These are phyloP conservation scores for Atractosteus spatula DNA, from an alignment of 2,113 vertebrate species.

Conservation along the genomic window DNA sequence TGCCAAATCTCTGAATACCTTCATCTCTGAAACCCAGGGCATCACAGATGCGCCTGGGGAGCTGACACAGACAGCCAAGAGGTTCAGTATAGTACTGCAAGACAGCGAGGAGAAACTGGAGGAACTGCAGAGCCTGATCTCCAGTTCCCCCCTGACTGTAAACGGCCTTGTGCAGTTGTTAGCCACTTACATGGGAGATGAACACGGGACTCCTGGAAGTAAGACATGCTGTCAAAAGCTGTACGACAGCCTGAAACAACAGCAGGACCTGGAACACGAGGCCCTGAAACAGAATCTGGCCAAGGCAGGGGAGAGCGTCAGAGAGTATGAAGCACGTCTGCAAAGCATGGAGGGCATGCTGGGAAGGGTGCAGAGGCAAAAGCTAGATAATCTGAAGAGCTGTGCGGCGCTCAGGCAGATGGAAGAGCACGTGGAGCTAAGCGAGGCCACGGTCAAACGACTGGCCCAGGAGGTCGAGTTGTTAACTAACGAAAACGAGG, in stretches of 20 bases:
- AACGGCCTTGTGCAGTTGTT: constrained; percentile 52
- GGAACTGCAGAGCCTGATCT: constrained; percentile 58
- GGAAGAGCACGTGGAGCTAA: constrained; percentile 48
- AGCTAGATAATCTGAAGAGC: constrained; percentile 41
- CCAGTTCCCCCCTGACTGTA: constrained; percentile 51
- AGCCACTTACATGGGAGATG: constrained; percentile 43
- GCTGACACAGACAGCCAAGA: constrained; percentile 31
- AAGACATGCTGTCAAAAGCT: constrained; percentile 48
- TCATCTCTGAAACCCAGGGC: constrained; percentile 37
- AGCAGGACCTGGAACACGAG: constrained; percentile 65
- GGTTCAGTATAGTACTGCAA: constrained; percentile 47
- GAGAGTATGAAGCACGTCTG: constrained; percentile 61
- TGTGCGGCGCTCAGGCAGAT: constrained; percentile 42
- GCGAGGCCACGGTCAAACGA: constrained; percentile 41
- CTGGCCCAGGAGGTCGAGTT: constrained; percentile 63
- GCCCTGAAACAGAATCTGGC: constrained; percentile 54
- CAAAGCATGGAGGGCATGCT: constrained; percentile 64
- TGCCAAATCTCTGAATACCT: constrained; percentile 50
- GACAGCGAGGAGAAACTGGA: constrained; percentile 58
- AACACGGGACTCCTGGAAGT: constrained; percentile 27
- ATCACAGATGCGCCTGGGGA: constrained; percentile 44
- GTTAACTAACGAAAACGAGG: constrained; percentile 61
- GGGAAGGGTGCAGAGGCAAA: constrained; percentile 57
- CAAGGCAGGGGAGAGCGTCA: constrained; percentile 62
- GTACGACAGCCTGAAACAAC: constrained; percentile 57